Evolutionary conservation across 2,797 vertebrate species (phyloP).

Genomic region (Eulemur albifrons): DNA sequence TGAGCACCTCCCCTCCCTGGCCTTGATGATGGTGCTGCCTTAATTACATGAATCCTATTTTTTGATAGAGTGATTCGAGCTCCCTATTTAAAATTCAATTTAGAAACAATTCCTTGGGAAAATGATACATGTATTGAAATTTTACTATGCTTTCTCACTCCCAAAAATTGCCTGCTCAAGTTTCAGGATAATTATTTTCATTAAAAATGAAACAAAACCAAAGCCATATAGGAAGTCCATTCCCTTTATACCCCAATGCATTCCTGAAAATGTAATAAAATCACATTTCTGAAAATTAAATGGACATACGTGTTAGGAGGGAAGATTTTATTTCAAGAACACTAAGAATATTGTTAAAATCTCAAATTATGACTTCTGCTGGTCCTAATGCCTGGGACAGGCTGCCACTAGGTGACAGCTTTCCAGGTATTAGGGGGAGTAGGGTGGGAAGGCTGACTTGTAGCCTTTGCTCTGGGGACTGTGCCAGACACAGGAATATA

Average conservation of each 20-base stretch:
- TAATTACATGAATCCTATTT: neutral
- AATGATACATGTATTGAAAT: neutral
- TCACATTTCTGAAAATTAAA: constrained; percentile 10
- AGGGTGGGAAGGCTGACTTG: neutral
- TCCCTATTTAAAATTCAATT: neutral
- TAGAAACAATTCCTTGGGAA: constrained; percentile 14
- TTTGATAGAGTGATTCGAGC: neutral
- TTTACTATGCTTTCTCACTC: neutral
- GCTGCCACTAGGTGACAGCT: too few species aligned
- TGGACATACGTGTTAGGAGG: neutral
- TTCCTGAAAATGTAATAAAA: neutral
- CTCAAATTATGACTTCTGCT: neutral
- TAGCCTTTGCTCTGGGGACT: neutral
- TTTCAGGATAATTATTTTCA: neutral
- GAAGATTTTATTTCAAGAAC: neutral
- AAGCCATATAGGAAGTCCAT: neutral
- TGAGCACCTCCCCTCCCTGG: neutral
- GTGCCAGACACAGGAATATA: neutral
- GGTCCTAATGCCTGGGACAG: neutral
- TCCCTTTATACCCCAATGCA: neutral
- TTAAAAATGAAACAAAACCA: neutral
- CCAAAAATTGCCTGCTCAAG: neutral
- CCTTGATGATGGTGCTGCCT: neutral
- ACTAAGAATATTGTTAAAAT: neutral
- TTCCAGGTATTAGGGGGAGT: neutral